These are phyloP conservation scores for Lanius ludovicianus DNA, from an alignment of 2,113 vertebrate species.

Conservation along the genomic window DNA sequence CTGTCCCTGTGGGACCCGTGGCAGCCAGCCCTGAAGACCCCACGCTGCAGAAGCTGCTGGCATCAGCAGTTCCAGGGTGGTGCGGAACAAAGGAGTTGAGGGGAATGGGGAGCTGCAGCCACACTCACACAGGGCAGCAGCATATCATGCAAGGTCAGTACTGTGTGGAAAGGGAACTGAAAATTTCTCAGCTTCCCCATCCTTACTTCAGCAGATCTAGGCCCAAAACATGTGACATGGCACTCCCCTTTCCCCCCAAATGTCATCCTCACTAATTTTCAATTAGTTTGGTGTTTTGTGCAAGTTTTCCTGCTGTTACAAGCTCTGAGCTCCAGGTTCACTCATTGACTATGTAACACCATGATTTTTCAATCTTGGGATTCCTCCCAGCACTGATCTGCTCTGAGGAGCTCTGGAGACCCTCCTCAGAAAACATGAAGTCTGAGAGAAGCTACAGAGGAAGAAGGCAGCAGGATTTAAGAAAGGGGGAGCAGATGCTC, in stretches of 20 bases:
- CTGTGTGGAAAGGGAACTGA: background rate
- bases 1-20: background rate
- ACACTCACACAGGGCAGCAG: fast-evolving
- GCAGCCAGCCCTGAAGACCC: background rate
- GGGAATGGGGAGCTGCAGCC: background rate
- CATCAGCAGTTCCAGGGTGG: too few relatives aligned
- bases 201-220: background rate
- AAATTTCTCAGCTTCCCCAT: background rate
- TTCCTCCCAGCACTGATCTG: background rate
- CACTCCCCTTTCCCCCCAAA: fast-evolving
- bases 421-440: background rate
- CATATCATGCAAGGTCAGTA: fast-evolving
- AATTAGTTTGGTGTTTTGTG: background rate
- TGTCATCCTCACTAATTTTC: background rate
- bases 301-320: background rate
- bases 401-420: background rate
- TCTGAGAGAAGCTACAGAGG: background rate
- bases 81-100: background rate
- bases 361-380: background rate
- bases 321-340: background rate
- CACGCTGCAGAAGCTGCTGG: background rate
- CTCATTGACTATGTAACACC: background rate
- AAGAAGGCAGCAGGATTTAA: background rate
- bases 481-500: background rate
- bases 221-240: background rate